phyloP scores from a whole-genome alignment of 2,113 vertebrate genomes.

The Taxidea taxus region DNA sequence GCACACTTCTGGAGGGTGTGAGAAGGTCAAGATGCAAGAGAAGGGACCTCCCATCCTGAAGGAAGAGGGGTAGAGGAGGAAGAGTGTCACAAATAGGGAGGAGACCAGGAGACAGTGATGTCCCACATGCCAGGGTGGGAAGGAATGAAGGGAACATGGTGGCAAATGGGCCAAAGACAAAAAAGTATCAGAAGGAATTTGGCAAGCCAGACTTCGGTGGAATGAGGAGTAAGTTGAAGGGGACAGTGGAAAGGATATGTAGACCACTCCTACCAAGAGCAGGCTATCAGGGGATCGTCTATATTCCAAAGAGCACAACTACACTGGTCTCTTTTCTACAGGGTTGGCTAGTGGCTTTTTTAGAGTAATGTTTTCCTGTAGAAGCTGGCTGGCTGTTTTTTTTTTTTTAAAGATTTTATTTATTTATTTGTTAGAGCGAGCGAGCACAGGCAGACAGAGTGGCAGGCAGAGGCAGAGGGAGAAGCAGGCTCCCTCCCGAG shows the following conservation, averaged over 20 bases:
- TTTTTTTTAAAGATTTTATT: no score
- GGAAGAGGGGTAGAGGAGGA: background rate
- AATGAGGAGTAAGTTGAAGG: background rate
- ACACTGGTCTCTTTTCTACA: background rate
- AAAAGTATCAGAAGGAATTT: background rate
- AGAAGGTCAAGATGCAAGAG: background rate
- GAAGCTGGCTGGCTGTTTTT: background rate
- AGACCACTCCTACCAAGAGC: background rate
- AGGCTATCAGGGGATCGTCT: background rate
- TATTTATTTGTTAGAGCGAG: no score
- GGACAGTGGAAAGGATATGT: no score
- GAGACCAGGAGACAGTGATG: background rate
- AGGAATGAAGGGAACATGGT: no score
- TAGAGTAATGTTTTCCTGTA: background rate
- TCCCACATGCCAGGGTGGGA: background rate
- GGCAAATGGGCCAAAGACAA: background rate
- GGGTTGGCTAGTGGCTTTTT: background rate
- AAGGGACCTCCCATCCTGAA: background rate
- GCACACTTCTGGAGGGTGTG: background rate
- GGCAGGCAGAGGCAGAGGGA: no score
- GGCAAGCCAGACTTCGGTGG: background rate
- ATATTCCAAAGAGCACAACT: background rate
- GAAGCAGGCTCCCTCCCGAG: no score
- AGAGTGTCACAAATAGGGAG: background rate
- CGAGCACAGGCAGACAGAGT: no score